Evolutionary conservation across 2,888 invertebrate genomes (phyloP).

Genomic region (Parnassius apollo): DNA sequence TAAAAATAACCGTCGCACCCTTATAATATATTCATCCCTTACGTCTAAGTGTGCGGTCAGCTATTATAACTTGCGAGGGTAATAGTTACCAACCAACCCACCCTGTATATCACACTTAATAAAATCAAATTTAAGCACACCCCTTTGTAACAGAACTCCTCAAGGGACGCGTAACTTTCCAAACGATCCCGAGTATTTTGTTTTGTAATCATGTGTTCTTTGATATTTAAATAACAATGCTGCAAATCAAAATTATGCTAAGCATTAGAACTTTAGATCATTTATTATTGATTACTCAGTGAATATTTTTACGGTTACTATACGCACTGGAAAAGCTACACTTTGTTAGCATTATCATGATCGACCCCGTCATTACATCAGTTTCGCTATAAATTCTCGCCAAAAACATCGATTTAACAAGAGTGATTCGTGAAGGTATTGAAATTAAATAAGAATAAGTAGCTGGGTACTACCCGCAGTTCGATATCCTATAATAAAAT

Average conservation of each 20-base stretch:
- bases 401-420: too few relatives aligned
- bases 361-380: too few relatives aligned
- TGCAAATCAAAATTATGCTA: not conserved
- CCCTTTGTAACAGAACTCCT: slow-evolving; percentile 41
- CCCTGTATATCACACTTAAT: slow-evolving; percentile 55
- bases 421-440: too few relatives aligned
- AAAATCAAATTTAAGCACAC: slow-evolving; percentile 55
- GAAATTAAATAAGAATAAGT: too few relatives aligned
- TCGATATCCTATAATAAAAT: too few relatives aligned
- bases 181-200: slow-evolving; percentile 13
- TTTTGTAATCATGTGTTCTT: slow-evolving; percentile 25
- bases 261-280: too few relatives aligned
- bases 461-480: too few relatives aligned
- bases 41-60: slow-evolving; percentile 27
- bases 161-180: slow-evolving; percentile 17
- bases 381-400: too few relatives aligned
- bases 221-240: slow-evolving; percentile 21
- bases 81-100: slow-evolving; percentile 52
- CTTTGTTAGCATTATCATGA: too few relatives aligned
- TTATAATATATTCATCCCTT: slow-evolving; percentile 47
- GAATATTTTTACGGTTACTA: too few relatives aligned
- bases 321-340: too few relatives aligned
- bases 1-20: slow-evolving; percentile 31
- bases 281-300: too few relatives aligned
- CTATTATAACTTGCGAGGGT: slow-evolving; percentile 24